These are phyloP conservation scores for Diacarnus erythraeanus DNA, from an alignment of 37 sponge, comb jelly and placozoan species.

Conservation along the genomic window DNA sequence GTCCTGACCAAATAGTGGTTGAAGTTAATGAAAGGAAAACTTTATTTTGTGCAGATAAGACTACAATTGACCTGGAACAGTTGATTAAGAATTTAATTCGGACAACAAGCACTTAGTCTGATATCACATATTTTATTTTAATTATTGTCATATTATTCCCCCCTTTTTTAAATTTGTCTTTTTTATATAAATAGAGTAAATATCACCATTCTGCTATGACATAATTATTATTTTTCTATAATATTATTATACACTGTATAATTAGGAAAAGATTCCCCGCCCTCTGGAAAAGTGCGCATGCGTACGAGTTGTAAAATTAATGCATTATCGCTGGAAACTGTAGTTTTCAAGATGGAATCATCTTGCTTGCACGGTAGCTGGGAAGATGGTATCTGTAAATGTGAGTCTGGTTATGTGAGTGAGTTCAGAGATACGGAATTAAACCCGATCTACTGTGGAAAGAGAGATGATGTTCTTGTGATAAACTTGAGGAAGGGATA, in stretches of 20 bases:
- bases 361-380: constrained; percentile 37
- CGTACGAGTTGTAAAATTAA: too few relatives aligned
- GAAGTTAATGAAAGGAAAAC: too few relatives aligned
- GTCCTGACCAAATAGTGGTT: too few relatives aligned
- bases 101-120: background rate
- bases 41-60: background rate
- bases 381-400: constrained; percentile 42
- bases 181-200: background rate
- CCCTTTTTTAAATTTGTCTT: background rate
- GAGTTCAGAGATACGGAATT: constrained; percentile 1
- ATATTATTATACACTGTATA: background rate
- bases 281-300: background rate
- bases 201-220: background rate
- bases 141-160: background rate
- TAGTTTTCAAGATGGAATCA: background rate
- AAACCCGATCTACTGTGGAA: constrained; percentile 41
- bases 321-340: too few relatives aligned
- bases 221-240: background rate
- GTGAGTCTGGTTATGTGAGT: constrained; percentile 27
- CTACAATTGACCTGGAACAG: constrained; percentile 1
- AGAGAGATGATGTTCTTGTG: constrained; percentile 17
- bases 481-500: background rate
- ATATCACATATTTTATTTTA: too few relatives aligned
- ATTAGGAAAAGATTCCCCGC: background rate
- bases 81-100: constrained; percentile 9